phyloP scores from a whole-genome alignment of 2,888 invertebrate genomes.

The Dynastes maya region DNA sequence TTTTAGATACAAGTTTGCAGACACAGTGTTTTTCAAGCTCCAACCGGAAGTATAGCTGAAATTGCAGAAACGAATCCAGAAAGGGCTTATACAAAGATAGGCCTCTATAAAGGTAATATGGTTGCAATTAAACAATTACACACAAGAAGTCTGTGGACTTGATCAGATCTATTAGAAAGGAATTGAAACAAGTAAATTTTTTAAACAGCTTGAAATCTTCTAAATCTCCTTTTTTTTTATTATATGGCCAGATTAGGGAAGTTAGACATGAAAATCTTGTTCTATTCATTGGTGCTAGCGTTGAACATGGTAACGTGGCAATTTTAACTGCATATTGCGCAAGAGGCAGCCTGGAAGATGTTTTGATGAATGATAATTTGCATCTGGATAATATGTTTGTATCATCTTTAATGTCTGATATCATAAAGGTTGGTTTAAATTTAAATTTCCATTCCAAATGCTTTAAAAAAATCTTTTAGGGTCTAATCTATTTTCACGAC shows the following conservation, averaged over 20 bases:
- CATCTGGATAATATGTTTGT: constrained; percentile 93
- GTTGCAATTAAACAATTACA: constrained; percentile 83
- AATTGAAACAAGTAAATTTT: constrained; percentile 81
- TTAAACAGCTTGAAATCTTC: not conserved
- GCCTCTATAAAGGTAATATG: constrained; percentile 83
- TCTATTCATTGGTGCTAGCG: constrained; percentile 87
- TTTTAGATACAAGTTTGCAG: constrained; percentile 68
- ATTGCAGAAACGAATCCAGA: constrained; percentile 67
- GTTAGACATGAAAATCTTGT: constrained; percentile 89
- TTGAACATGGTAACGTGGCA: constrained; percentile 83
- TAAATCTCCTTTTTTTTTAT: constrained; percentile 8
- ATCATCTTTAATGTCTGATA: constrained; percentile 90
- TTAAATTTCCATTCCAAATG: too few species aligned
- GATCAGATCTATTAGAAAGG: constrained; percentile 86
- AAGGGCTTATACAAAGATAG: constrained; percentile 79
- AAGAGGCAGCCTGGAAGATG: constrained; percentile 86
- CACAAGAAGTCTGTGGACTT: constrained; percentile 86
- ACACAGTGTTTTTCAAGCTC: constrained; percentile 69
- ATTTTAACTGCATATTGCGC: constrained; percentile 87
- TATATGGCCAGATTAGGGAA: constrained; percentile 76
- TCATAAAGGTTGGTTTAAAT: constrained; percentile 78
- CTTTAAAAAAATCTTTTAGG: constrained; percentile 69
- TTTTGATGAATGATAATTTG: constrained; percentile 85
- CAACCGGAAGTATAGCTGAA: constrained; percentile 66
- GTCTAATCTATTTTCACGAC: constrained; percentile 87